phyloP scores from a whole-genome alignment of 1,140 invertebrate species.

The Tetragnatha versicolor region DNA sequence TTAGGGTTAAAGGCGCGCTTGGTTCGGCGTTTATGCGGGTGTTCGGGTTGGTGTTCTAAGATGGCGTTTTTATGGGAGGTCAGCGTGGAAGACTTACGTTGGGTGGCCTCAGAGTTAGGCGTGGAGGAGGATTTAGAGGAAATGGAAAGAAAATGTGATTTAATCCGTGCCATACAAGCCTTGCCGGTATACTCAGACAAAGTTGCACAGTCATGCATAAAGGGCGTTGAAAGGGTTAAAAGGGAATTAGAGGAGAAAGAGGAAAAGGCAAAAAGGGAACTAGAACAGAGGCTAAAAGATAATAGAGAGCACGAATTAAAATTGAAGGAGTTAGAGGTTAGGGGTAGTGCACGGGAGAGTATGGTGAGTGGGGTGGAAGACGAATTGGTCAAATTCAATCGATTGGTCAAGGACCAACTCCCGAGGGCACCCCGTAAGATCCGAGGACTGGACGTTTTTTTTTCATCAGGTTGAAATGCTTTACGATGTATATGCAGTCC shows the following conservation, averaged over 20 bases:
- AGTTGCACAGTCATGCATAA: too few relatives aligned
- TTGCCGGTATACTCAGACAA: too few relatives aligned
- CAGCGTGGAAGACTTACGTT: too few relatives aligned
- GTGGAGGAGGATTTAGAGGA: too few relatives aligned
- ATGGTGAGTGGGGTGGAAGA: not conserved
- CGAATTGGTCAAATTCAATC: not conserved
- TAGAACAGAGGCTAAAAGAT: not conserved
- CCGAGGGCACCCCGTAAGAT: not conserved
- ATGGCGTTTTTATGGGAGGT: too few relatives aligned
- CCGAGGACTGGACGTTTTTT: not conserved
- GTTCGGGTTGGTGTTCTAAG: too few relatives aligned
- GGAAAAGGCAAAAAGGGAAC: not conserved
- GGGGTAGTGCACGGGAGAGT: not conserved
- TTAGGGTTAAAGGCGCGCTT: too few relatives aligned
- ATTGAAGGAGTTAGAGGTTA: not conserved
- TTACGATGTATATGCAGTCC: not conserved
- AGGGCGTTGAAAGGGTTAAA: too few relatives aligned
- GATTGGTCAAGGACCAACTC: not conserved
- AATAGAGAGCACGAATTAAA: not conserved
- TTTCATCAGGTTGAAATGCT: not conserved
- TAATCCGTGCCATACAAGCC: too few relatives aligned
- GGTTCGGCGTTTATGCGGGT: too few relatives aligned
- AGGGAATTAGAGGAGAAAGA: not conserved
- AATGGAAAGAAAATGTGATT: too few relatives aligned
- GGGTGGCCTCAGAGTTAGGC: too few relatives aligned